phyloP scores from a whole-genome alignment of 2,113 vertebrate genomes.

The Cyphomyrus plagiostoma region DNA sequence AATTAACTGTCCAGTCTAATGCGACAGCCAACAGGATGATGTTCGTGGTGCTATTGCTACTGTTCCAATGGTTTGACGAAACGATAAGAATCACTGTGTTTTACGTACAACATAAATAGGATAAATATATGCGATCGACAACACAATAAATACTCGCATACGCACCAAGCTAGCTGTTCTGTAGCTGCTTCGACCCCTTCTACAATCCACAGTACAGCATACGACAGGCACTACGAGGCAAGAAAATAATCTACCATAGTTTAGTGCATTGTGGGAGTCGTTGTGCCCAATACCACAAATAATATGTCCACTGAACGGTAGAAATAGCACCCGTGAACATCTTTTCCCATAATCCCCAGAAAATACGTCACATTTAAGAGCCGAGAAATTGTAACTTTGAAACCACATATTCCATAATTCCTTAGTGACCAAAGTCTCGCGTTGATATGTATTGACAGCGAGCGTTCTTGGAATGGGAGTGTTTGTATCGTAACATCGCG shows the following conservation, averaged over 20 bases:
- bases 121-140: neutral
- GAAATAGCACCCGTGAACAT: neutral
- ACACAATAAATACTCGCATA: neutral
- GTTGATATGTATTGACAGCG: slow-evolving; percentile 22
- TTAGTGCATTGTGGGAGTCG: slow-evolving; percentile 39
- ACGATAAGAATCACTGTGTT: neutral
- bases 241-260: slow-evolving; percentile 35
- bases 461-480: slow-evolving; percentile 26
- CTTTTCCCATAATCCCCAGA: slow-evolving; percentile 8
- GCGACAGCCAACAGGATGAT: neutral
- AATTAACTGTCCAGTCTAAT: neutral
- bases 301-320: neutral
- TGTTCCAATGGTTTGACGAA: neutral
- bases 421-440: slow-evolving; percentile 35
- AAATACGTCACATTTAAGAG: neutral
- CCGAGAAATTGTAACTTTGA: neutral
- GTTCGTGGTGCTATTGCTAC: neutral
- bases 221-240: slow-evolving; percentile 20
- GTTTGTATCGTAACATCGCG: slow-evolving; percentile 52
- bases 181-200: slow-evolving; percentile 33
- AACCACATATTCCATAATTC: slow-evolving; percentile 11
- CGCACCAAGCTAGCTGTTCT: slow-evolving; percentile 49
- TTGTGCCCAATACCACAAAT: slow-evolving; percentile 30
- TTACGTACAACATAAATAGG: neutral
- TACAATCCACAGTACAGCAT: neutral